These are phyloP conservation scores for Melanophora roralis DNA, from an alignment of 2,888 invertebrate genomes.

Conservation along the genomic window DNA sequence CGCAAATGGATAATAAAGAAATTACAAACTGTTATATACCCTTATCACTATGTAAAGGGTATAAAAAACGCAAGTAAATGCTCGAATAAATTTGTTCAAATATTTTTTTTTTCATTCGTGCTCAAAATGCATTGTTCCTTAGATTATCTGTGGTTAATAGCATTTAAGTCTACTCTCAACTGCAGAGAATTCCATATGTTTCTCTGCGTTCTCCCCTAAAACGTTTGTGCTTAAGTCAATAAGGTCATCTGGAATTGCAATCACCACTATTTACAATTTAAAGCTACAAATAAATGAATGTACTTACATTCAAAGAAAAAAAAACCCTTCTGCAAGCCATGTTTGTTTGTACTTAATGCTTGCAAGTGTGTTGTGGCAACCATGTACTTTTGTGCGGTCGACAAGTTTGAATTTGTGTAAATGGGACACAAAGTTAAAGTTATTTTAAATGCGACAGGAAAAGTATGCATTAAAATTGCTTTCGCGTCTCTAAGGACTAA, in stretches of 20 bases:
- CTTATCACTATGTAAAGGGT: too few relatives aligned
- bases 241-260: neutral
- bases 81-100: too few relatives aligned
- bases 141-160: too few relatives aligned
- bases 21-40: too few relatives aligned
- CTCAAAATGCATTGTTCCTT: too few relatives aligned
- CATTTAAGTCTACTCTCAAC: too few relatives aligned
- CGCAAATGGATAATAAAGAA: too few relatives aligned
- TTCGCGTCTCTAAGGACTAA: neutral
- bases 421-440: conserved; percentile 2
- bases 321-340: conserved; percentile 26
- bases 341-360: neutral
- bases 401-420: neutral
- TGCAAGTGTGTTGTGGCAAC: neutral
- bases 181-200: too few relatives aligned
- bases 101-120: too few relatives aligned
- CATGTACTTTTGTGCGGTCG: neutral
- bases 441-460: neutral
- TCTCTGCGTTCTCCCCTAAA: too few relatives aligned
- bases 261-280: neutral
- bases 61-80: too few relatives aligned
- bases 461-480: neutral
- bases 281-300: neutral
- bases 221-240: neutral
- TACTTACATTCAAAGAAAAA: neutral